Evolutionary conservation across 2,797 vertebrate genomes (phyloP).

Genomic region (Argyrosomus regius): DNA sequence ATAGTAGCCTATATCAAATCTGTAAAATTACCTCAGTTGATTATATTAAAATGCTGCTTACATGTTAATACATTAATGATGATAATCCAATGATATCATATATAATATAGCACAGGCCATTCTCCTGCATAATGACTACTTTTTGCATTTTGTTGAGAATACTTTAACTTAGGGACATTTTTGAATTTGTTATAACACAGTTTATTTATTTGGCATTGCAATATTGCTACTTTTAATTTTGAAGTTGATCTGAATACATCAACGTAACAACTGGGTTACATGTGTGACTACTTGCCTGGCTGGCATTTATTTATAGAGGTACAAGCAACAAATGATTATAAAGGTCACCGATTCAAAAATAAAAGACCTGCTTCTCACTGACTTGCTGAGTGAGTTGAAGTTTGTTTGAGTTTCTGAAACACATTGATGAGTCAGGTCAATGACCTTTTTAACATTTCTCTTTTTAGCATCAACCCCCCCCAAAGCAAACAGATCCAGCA

Average conservation of each 20-base stretch:
- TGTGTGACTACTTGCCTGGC: neutral
- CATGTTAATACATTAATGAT: neutral
- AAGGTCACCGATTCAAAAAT: neutral
- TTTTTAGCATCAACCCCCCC: conserved; percentile 5
- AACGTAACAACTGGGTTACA: neutral
- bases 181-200: neutral
- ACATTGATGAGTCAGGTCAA: neutral
- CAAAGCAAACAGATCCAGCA: neutral
- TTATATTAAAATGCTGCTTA: neutral
- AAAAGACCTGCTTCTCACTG: neutral
- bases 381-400: neutral
- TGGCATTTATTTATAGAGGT: neutral
- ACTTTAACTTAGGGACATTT: neutral
- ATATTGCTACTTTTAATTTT: too few species aligned
- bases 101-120: neutral
- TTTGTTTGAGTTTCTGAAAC: neutral
- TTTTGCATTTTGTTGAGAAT: neutral
- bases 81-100: neutral
- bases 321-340: neutral
- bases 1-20: neutral
- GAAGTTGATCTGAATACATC: neutral
- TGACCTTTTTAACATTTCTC: conserved; percentile 1
- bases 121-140: neutral
- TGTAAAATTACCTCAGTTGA: neutral
- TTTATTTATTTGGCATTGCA: neutral